phyloP scores from a whole-genome alignment of 2,113 vertebrate species.

The Xiphias gladius region DNA sequence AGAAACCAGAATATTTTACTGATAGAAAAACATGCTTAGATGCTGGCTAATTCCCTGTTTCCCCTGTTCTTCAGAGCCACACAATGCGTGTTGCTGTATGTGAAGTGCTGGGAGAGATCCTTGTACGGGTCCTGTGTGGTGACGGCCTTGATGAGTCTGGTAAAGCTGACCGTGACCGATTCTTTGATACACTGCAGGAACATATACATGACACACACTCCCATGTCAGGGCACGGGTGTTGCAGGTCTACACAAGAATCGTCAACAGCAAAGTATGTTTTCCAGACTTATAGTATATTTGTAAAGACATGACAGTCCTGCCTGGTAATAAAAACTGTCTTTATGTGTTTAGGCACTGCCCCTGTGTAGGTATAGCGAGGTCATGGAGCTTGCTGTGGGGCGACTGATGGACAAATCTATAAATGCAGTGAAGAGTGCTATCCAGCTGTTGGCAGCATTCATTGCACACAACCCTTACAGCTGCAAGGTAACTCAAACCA shows the following conservation, averaged over 20 bases:
- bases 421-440: slow-evolving; percentile 93
- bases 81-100: slow-evolving; percentile 92
- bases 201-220: slow-evolving; percentile 90
- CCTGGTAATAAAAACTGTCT: neutral
- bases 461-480: slow-evolving; percentile 97
- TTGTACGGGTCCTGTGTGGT: slow-evolving; percentile 90
- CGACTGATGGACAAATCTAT: slow-evolving; percentile 94
- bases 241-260: slow-evolving; percentile 91
- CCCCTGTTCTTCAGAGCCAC: slow-evolving; percentile 83
- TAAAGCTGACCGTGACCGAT: slow-evolving; percentile 90
- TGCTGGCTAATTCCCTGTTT: neutral
- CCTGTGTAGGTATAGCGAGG: slow-evolving; percentile 89
- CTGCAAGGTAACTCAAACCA: slow-evolving; percentile 89
- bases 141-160: slow-evolving; percentile 89
- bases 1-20: no score
- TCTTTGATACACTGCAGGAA: slow-evolving; percentile 90
- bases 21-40: neutral
- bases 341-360: slow-evolving; percentile 88
- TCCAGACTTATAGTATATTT: neutral
- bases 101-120: slow-evolving; percentile 89
- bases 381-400: slow-evolving; percentile 91
- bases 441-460: slow-evolving; percentile 93
- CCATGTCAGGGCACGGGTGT: slow-evolving; percentile 90
- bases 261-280: slow-evolving; percentile 90
- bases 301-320: neutral